phyloP scores from a whole-genome alignment of 2,797 vertebrate genomes.

The Betta splendens region DNA sequence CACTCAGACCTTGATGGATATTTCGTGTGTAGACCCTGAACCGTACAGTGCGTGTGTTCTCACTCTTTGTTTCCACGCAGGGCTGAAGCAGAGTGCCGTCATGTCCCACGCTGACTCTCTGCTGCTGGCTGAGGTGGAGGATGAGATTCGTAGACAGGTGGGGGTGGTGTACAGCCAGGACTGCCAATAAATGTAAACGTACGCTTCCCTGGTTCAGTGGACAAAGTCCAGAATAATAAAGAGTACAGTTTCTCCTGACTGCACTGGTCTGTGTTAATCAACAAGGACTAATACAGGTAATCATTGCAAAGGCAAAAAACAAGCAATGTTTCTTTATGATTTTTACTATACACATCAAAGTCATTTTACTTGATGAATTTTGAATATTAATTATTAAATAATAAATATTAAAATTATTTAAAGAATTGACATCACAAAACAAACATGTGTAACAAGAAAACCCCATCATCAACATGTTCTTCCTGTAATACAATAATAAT shows the following conservation, averaged over 20 bases:
- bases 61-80: constrained; percentile 40
- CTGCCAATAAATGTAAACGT: constrained; percentile 43
- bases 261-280: too few species aligned
- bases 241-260: neutral
- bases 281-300: too few species aligned
- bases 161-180: constrained; percentile 82
- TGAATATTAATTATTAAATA: too few species aligned
- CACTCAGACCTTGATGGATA: neutral
- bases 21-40: neutral
- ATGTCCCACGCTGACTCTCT: constrained; percentile 79
- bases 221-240: neutral
- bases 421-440: too few species aligned
- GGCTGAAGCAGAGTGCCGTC: constrained; percentile 78
- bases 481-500: too few species aligned
- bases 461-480: too few species aligned
- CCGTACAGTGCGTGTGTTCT: neutral
- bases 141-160: constrained; percentile 77
- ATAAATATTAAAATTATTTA: too few species aligned
- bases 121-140: constrained; percentile 77
- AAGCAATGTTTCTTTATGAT: too few species aligned
- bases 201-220: neutral
- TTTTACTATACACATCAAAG: too few species aligned
- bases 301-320: too few species aligned
- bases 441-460: too few species aligned
- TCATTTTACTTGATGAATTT: too few species aligned